Percentiles rank a stretch among this genome's conserved stretches.
phyloP scores from a whole-genome alignment of 2,797 vertebrate genomes.

The Linurgus olivaceus region DNA sequence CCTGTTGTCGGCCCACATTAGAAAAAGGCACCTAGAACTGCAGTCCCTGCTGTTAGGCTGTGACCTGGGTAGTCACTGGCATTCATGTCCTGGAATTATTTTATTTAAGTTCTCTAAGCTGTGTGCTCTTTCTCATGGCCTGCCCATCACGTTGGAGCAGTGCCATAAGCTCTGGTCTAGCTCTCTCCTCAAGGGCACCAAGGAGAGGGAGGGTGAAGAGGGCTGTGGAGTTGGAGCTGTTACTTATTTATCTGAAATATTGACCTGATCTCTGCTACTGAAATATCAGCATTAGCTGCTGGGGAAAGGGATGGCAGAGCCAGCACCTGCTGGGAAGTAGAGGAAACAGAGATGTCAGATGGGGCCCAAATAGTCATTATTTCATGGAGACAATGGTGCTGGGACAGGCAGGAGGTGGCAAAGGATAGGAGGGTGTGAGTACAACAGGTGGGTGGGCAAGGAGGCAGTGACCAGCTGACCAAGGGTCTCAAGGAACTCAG shows the following conservation, averaged over 20 bases:
- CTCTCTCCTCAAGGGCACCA: conserved; percentile 6
- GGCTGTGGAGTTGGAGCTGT: neutral
- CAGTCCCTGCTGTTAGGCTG: neutral
- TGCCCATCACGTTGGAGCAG: conserved; percentile 10
- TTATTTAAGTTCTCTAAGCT: neutral
- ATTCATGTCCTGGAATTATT: neutral
- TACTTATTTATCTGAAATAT: conserved; percentile 53
- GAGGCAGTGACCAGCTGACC: neutral
- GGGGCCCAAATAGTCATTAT: neutral
- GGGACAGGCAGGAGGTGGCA: neutral
- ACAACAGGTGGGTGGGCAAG: neutral
- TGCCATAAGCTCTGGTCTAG: neutral
- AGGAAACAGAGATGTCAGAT: neutral
- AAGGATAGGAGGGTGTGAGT: neutral
- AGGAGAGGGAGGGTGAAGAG: neutral
- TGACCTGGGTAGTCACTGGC: neutral
- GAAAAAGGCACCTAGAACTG: neutral
- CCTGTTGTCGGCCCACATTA: neutral
- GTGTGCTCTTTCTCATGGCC: neutral
- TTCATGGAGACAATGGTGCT: neutral
- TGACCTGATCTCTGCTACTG: neutral
- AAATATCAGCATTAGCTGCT: conserved; percentile 17
- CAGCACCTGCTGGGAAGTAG: neutral
- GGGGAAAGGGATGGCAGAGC: neutral
- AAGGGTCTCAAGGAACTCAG: neutral